A percentile compares a stretch with the other conserved stretches of the same genome.
phyloP scores from a whole-genome alignment of 2,797 vertebrate genomes.

The Xiphophorus birchmanni region DNA sequence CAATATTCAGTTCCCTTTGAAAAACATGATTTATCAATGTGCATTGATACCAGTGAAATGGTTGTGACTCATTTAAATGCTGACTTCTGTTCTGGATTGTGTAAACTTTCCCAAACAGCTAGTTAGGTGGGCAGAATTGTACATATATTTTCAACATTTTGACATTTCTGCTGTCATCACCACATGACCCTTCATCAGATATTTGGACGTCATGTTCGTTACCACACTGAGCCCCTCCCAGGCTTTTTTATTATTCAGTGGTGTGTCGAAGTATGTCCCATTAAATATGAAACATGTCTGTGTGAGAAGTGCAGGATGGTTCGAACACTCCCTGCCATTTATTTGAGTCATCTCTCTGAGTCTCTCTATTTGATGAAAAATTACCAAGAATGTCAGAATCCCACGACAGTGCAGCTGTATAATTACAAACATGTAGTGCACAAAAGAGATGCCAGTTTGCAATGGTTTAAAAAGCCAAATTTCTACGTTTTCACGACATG shows the following conservation, averaged over 20 bases:
- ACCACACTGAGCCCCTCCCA: slow-evolving; percentile 24
- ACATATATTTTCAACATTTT: too few species aligned
- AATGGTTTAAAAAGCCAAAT: not conserved
- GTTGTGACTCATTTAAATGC: slow-evolving; percentile 66
- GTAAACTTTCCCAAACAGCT: too few species aligned
- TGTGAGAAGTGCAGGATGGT: slow-evolving; percentile 58
- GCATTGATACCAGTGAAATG: too few species aligned
- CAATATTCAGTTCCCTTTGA: not conserved
- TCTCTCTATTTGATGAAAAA: slow-evolving; percentile 9
- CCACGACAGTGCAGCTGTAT: not conserved
- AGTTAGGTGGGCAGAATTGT: too few species aligned
- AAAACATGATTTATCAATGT: not conserved
- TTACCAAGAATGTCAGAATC: not conserved
- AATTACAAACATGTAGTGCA: slow-evolving; percentile 1
- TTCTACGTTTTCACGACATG: not conserved
- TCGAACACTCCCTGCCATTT: slow-evolving; percentile 9
- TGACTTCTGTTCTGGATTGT: slow-evolving; percentile 1
- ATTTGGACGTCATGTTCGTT: slow-evolving; percentile 49
- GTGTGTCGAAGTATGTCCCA: slow-evolving; percentile 71
- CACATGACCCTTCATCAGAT: slow-evolving; percentile 37
- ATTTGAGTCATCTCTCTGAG: not conserved
- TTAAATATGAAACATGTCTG: slow-evolving; percentile 70
- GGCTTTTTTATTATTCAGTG: slow-evolving; percentile 73
- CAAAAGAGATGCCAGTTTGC: not conserved
- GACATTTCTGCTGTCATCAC: slow-evolving; percentile 12